Evolutionary conservation across 2,113 vertebrate species (phyloP).

Genomic region (Urocolius indicus): DNA sequence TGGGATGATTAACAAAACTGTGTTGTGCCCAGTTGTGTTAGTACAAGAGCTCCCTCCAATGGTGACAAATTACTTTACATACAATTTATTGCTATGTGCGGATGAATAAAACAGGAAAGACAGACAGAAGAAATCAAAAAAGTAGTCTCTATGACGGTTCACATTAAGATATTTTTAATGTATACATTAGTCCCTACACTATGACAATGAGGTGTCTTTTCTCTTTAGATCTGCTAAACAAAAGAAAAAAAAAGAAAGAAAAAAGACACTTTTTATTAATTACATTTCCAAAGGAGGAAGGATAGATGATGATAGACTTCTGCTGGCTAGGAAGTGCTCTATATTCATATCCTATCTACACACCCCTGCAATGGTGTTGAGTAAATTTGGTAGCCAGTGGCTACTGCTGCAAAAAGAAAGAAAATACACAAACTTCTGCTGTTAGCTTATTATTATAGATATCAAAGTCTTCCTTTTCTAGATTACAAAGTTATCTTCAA

Average conservation of each 20-base stretch:
- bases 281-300: background rate
- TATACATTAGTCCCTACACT: background rate
- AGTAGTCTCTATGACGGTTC: background rate
- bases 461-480: background rate
- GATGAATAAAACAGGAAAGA: background rate
- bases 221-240: background rate
- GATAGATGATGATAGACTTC: background rate
- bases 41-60: constrained; percentile 43
- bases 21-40: background rate
- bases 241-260: background rate
- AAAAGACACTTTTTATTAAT: background rate
- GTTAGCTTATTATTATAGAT: background rate
- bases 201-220: background rate
- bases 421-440: rapidly evolving
- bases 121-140: background rate
- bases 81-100: background rate
- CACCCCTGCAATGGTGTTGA: background rate
- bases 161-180: background rate
- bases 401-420: background rate
- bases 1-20: background rate
- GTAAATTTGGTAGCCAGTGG: background rate
- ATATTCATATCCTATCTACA: background rate
- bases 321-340: background rate
- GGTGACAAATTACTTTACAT: background rate
- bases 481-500: background rate